Percentiles rank a stretch among this genome's conserved stretches.
phyloP scores from a whole-genome alignment of 2,113 vertebrate genomes.

The Dissostichus mawsoni region DNA sequence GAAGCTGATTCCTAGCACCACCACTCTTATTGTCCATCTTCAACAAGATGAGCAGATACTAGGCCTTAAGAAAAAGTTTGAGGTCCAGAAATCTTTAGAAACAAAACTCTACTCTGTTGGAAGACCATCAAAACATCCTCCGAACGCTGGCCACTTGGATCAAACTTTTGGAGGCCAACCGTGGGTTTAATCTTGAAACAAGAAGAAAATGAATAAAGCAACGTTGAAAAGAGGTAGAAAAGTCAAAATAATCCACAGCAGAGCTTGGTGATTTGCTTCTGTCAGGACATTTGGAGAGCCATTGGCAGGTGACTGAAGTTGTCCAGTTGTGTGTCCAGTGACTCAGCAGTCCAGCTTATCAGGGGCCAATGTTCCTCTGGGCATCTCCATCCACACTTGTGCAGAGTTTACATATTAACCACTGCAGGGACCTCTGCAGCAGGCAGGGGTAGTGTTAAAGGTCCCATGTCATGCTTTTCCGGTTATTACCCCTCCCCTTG shows the following conservation, averaged over 20 bases:
- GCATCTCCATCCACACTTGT: conserved; percentile 53
- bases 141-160: neutral
- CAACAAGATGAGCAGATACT: neutral
- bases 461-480: too few relatives aligned
- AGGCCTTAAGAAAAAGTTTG: neutral
- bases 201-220: neutral
- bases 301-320: neutral
- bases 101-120: neutral
- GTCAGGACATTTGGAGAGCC: neutral
- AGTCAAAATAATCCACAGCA: neutral
- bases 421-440: neutral
- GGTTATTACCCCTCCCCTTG: too few relatives aligned
- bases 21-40: conserved; percentile 51
- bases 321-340: conserved; percentile 44
- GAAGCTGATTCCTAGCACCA: conserved; percentile 26
- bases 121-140: conserved; percentile 1
- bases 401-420: conserved; percentile 82
- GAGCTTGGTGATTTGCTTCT: neutral
- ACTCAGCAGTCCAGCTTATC: conserved; percentile 65
- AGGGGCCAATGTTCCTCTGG: conserved; percentile 77
- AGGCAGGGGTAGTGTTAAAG: neutral
- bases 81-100: neutral
- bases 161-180: neutral
- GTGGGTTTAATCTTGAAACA: neutral
- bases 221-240: neutral